Conservation (phyloP, 2,113 vertebrate genomes). For the Toxotes chatareus region DNA sequence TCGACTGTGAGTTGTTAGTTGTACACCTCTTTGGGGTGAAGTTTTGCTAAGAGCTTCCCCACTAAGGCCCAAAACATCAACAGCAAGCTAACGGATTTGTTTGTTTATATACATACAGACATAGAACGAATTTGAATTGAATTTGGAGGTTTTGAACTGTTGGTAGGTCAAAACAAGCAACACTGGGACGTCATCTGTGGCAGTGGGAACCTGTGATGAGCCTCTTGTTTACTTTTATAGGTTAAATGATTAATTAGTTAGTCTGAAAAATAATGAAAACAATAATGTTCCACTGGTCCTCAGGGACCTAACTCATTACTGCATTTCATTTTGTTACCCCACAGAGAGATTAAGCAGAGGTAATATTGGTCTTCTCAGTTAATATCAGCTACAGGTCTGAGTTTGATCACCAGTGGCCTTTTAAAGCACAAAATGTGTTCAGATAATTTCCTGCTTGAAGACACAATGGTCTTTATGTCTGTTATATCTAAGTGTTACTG, state of each 20-base stretch:
- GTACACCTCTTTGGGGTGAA: background rate
- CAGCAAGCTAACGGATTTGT: background rate
- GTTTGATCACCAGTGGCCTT: background rate
- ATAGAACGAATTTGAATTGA: no score
- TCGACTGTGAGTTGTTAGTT: background rate
- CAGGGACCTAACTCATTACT: background rate
- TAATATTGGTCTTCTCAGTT: slow-evolving; percentile 6
- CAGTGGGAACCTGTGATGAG: background rate
- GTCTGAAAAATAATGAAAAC: background rate
- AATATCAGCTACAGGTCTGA: background rate
- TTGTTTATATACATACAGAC: no score
- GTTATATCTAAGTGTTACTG: background rate
- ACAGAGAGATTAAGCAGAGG: background rate
- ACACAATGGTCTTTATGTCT: background rate
- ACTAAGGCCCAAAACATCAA: background rate
- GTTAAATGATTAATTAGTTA: background rate
- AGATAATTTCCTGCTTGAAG: background rate
- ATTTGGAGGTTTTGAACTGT: background rate
- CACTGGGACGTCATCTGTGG: background rate
- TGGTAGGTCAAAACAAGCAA: background rate
- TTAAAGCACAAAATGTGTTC: background rate
- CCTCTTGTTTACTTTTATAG: background rate
- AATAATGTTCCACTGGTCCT: background rate
- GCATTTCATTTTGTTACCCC: slow-evolving; percentile 16
- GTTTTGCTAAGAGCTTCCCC: background rate